These are phyloP conservation scores for Arvicanthis niloticus DNA, from an alignment of 2,113 vertebrate genomes.

Conservation along the genomic window DNA sequence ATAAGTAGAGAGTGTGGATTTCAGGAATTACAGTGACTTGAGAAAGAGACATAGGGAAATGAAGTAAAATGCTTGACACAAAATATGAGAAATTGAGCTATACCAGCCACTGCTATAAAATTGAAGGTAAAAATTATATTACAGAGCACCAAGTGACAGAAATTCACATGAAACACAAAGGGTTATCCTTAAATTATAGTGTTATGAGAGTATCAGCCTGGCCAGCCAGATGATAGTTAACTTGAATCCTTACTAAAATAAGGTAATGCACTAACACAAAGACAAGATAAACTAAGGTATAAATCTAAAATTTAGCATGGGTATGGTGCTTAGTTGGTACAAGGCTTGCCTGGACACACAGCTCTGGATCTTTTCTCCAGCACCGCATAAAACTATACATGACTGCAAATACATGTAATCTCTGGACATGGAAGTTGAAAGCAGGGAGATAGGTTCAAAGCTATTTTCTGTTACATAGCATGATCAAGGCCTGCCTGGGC, in stretches of 20 bases:
- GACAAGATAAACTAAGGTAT: background rate
- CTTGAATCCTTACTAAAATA: conserved; percentile 1
- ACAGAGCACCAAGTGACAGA: background rate
- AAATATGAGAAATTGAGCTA: background rate
- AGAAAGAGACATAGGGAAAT: background rate
- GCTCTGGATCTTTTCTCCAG: background rate
- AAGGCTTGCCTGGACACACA: background rate
- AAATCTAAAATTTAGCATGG: background rate
- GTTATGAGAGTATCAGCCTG: background rate
- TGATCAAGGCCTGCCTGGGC: background rate
- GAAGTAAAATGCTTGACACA: background rate
- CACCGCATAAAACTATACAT: background rate
- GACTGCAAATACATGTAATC: too few relatives aligned
- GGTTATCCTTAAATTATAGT: background rate
- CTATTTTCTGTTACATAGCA: background rate
- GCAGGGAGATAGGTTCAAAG: background rate
- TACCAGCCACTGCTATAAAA: background rate
- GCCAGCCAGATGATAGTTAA: background rate
- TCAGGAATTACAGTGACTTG: background rate
- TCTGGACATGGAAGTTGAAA: background rate
- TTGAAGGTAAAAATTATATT: background rate
- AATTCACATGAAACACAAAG: background rate
- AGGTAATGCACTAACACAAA: background rate
- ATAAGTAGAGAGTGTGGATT: background rate
- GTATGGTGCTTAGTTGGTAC: background rate